phyloP scores from a whole-genome alignment of 2,888 invertebrate species.

The Heliconius sara region DNA sequence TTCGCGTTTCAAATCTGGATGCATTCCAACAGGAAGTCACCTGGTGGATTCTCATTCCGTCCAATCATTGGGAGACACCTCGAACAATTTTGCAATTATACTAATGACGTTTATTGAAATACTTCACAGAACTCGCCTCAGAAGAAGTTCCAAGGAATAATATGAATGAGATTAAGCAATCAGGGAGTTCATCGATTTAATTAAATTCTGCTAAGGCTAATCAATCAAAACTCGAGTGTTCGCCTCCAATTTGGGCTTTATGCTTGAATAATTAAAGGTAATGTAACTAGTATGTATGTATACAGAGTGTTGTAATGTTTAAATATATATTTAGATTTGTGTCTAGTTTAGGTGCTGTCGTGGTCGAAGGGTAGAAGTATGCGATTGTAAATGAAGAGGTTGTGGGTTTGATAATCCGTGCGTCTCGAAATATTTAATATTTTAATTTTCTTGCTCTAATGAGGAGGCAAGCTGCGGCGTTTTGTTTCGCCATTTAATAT shows the following conservation, averaged over 20 bases:
- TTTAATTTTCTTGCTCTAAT: no score
- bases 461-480: no score
- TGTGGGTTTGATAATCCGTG: no score
- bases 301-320: not conserved
- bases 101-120: conserved; percentile 70
- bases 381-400: no score
- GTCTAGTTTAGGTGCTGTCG: no score
- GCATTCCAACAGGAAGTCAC: conserved; percentile 24
- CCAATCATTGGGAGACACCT: conserved; percentile 30
- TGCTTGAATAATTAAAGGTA: conserved; percentile 27
- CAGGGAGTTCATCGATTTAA: conserved; percentile 59
- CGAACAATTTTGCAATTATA: conserved; percentile 58
- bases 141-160: conserved; percentile 48
- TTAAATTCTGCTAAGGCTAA: conserved; percentile 52
- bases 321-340: no score
- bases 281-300: conserved; percentile 8
- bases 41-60: conserved; percentile 37
- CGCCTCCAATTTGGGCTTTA: conserved; percentile 31
- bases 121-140: conserved; percentile 53
- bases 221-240: conserved; percentile 46
- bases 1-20: not conserved
- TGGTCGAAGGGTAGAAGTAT: no score
- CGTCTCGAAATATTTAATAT: no score
- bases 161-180: conserved; percentile 66
- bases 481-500: no score